Percentiles rank a stretch among this genome's conserved stretches.
phyloP scores from a whole-genome alignment of 2,113 vertebrate species.

The Mola mola region DNA sequence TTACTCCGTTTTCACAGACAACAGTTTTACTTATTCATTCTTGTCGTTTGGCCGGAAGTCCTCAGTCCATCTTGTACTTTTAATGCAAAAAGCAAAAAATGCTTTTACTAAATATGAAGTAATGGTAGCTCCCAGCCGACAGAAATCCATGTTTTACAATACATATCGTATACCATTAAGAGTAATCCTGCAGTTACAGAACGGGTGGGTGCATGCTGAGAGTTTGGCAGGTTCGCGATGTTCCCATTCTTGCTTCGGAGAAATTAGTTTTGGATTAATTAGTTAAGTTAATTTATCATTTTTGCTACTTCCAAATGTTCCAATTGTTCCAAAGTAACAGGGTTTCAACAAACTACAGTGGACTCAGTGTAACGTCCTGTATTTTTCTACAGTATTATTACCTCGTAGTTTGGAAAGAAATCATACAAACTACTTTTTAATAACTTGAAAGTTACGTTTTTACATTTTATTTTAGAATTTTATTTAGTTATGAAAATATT shows the following conservation, averaged over 20 bases:
- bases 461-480: too few relatives aligned
- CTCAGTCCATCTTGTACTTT: background rate
- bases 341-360: background rate
- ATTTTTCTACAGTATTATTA: too few relatives aligned
- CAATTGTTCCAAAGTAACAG: background rate
- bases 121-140: background rate
- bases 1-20: background rate
- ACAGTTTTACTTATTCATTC: conserved; percentile 14
- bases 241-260: conserved; percentile 4
- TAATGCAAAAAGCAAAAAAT: conserved; percentile 10
- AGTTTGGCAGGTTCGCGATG: conserved; percentile 28
- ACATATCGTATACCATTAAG: conserved; percentile 1
- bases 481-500: too few relatives aligned
- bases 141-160: background rate
- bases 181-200: conserved; percentile 2
- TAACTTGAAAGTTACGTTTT: too few relatives aligned
- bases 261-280: background rate
- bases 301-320: conserved; percentile 1
- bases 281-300: conserved; percentile 15
- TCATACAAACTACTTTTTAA: too few relatives aligned
- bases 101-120: conserved; percentile 5
- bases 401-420: too few relatives aligned
- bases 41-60: background rate
- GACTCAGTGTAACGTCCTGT: too few relatives aligned
- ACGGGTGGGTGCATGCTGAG: background rate